Percentiles rank a stretch among this genome's conserved stretches.
These are phyloP conservation scores for Thalassarche chlororhynchos DNA, from an alignment of 2,113 vertebrate genomes.

Conservation along the genomic window DNA sequence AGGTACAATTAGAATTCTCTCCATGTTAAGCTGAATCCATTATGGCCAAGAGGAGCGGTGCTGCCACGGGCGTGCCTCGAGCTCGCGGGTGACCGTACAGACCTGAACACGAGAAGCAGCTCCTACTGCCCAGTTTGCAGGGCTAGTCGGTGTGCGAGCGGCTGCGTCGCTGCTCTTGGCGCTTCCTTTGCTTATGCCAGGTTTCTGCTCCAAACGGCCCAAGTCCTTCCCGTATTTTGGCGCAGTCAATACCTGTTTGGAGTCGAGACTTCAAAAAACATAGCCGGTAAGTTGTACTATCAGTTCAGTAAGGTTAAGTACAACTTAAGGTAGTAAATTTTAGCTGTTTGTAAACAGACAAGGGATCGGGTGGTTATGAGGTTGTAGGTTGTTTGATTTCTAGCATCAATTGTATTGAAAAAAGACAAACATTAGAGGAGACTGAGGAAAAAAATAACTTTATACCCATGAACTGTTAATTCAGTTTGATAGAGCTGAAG, in stretches of 20 bases:
- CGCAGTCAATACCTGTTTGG: background rate
- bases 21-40: background rate
- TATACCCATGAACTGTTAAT: background rate
- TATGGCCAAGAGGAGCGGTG: background rate
- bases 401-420: background rate
- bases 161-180: accelerated
- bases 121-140: background rate
- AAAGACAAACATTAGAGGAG: background rate
- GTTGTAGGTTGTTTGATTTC: background rate
- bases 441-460: background rate
- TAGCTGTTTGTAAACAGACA: background rate
- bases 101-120: background rate
- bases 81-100: background rate
- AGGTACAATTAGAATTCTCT: background rate
- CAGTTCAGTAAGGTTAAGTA: background rate
- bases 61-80: accelerated
- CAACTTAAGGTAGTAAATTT: background rate
- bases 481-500: background rate
- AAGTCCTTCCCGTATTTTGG: background rate
- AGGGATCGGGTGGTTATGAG: background rate
- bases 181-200: background rate
- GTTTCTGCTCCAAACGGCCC: background rate
- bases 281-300: background rate
- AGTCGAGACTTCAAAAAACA: background rate
- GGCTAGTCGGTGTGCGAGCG: accelerated